Percentiles rank a stretch among this genome's conserved stretches.
Evolutionary conservation across 1,140 invertebrate species (phyloP).

Genomic region (Asobara japonica): DNA sequence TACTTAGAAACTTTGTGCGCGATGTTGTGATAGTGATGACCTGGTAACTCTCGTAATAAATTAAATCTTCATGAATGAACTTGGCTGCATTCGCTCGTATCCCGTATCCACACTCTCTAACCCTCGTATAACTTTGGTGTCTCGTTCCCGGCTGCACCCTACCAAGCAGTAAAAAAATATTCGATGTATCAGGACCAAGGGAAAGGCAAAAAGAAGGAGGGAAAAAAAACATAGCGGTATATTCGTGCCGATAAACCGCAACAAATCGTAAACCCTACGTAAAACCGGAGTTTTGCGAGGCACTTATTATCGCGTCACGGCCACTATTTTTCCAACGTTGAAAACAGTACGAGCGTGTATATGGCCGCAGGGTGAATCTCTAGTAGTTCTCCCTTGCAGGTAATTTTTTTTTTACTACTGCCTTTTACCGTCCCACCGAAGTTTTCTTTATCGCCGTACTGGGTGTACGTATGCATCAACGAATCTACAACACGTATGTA

Average conservation of each 20-base stretch:
- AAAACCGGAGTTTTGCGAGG: conserved; percentile 35
- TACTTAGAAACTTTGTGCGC: background rate
- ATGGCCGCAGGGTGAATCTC: background rate
- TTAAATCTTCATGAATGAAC: conserved; percentile 5
- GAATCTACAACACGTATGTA: conserved; percentile 6
- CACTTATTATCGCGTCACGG: conserved; percentile 36
- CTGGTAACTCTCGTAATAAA: background rate
- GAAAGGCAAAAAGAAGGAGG: background rate
- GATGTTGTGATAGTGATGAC: background rate
- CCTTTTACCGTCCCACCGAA: background rate
- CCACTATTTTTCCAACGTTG: conserved; percentile 25
- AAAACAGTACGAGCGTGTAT: conserved; percentile 8
- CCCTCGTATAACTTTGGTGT: background rate
- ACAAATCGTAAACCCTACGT: conserved; percentile 37
- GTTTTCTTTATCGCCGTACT: background rate
- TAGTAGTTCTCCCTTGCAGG: background rate
- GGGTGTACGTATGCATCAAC: conserved; percentile 6
- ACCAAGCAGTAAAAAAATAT: background rate
- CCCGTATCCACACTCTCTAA: background rate
- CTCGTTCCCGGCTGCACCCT: background rate
- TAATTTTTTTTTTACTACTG: conserved; percentile 2
- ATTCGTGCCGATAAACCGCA: conserved; percentile 25
- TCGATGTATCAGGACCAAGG: background rate
- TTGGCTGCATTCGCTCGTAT: background rate
- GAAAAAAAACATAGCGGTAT: background rate